Conservation (phyloP, 2,113 vertebrate species). For the Mesoclemmys tuberculata region DNA sequence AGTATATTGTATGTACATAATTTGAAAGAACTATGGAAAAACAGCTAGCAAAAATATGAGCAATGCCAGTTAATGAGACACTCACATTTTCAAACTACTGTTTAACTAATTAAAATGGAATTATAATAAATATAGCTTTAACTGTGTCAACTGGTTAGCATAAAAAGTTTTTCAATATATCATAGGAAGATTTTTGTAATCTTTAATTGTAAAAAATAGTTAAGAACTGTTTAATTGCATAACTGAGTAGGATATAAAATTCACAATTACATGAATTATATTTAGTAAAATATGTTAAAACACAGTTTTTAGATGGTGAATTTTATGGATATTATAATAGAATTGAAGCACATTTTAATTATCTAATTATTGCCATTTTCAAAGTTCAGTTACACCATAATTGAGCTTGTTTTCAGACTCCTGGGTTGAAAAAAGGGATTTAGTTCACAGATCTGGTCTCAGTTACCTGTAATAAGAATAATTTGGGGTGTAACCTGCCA, state of each 20-base stretch:
- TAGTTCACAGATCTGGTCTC: not conserved
- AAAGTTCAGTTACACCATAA: slow-evolving; percentile 78
- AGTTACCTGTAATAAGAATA: slow-evolving; percentile 7
- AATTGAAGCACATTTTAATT: slow-evolving; percentile 80
- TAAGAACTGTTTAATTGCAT: slow-evolving; percentile 79
- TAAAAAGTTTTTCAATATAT: slow-evolving; percentile 82
- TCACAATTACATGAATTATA: slow-evolving; percentile 79
- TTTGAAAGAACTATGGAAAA: slow-evolving; percentile 68
- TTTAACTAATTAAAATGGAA: slow-evolving; percentile 81
- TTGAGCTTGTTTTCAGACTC: slow-evolving; percentile 69
- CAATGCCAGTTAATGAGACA: slow-evolving; percentile 73
- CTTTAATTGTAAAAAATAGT: slow-evolving; percentile 81
- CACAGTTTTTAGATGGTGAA: slow-evolving; percentile 72
- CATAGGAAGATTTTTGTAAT: slow-evolving; percentile 77
- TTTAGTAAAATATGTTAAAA: slow-evolving; percentile 84
- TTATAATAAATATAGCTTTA: slow-evolving; percentile 80
- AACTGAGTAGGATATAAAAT: slow-evolving; percentile 80
- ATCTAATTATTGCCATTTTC: slow-evolving; percentile 81
- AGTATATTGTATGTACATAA: slow-evolving; percentile 52
- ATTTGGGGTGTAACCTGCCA: not conserved
- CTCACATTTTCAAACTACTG: slow-evolving; percentile 78
- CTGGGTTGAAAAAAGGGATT: slow-evolving; percentile 55
- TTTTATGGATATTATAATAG: slow-evolving; percentile 80
- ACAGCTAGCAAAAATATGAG: slow-evolving; percentile 66
- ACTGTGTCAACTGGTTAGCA: slow-evolving; percentile 80